These are phyloP conservation scores for Strigops habroptila DNA, from an alignment of 2,113 vertebrate species.

Conservation along the genomic window DNA sequence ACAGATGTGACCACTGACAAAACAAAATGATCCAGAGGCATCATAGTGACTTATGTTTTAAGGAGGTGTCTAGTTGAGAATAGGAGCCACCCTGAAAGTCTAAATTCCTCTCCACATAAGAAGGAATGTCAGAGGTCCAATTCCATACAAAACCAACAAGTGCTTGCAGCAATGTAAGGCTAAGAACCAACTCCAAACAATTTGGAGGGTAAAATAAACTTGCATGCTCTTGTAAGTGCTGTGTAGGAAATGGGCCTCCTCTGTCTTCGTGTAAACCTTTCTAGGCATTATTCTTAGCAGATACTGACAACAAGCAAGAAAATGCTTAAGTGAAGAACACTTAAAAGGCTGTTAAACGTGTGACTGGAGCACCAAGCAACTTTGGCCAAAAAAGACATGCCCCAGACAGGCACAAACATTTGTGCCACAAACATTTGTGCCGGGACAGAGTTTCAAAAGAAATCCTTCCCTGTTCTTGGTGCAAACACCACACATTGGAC, in stretches of 20 bases:
- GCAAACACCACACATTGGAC: background rate
- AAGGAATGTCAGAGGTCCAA: background rate
- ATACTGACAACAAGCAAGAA: background rate
- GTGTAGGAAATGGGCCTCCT: background rate
- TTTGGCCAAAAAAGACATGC: background rate
- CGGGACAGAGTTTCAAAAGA: background rate
- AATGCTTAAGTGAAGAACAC: background rate
- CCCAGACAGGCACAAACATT: background rate
- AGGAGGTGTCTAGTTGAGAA: background rate
- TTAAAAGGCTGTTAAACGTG: background rate
- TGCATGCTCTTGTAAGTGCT: background rate
- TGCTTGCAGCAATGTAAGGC: background rate
- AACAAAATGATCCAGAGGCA: background rate
- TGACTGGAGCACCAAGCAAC: background rate
- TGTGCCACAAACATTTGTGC: background rate
- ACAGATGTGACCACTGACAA: background rate
- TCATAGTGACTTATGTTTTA: background rate
- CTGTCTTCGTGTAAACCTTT: background rate
- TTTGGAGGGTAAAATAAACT: background rate
- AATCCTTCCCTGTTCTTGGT: background rate
- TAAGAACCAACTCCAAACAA: background rate
- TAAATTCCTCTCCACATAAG: background rate
- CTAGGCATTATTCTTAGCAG: background rate
- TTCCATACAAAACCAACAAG: background rate
- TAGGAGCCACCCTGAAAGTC: background rate